Evolutionary conservation across 2,797 vertebrate genomes (phyloP), one percentile per base, ranked within the genome.

Genomic region (Arremon aurantiirostris): DNA sequence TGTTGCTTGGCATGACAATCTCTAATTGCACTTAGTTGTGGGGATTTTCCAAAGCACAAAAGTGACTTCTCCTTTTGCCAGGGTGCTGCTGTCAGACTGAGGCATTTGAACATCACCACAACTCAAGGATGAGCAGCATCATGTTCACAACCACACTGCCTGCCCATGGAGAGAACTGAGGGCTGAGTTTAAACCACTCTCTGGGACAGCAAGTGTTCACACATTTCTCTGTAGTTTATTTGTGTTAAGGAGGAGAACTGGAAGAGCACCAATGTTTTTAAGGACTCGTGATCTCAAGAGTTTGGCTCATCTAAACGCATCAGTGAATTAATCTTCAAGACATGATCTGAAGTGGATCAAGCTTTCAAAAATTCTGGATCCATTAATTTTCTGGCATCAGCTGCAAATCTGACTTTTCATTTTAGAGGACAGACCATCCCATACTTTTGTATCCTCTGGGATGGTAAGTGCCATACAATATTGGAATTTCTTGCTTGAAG

Each of bases 31-130:
- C 70, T 82, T 55, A 63, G 55, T 46, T 90, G 63, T 70, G 71
- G 94, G 94, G 94, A 89, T 96, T 96, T 96, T 95, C 92, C 93
- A 76, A 92, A 76, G 63, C 77, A 92, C 32, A 93, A 59, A 84
- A 73, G 86, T 82, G 90, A 91, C 65, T 90, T 93, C 81, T 94
- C 64, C 41, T 91, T 93, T 86, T 92, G 70, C 52, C 52, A 65
- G 59, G 26, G 37, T 6, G 9, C 59, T 89, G 59, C 39, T 53
- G 80, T 79, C 50, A 86, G 49, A 72, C 61, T 8, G 28, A 70
- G 30, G 73, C 28, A 53, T 64, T 64, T 41, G 42, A 77, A 65
- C 63, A 57, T 28, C 60, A 63, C 53, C 59, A 69, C 66, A 49
- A 32, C 32, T 73, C 77, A 73, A 82, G 52, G 66, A 76, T 79